A percentile compares a stretch with the other conserved stretches of the same genome.
phyloP scores from a whole-genome alignment of 2,888 invertebrate genomes.

The Epsilonema sp. region DNA sequence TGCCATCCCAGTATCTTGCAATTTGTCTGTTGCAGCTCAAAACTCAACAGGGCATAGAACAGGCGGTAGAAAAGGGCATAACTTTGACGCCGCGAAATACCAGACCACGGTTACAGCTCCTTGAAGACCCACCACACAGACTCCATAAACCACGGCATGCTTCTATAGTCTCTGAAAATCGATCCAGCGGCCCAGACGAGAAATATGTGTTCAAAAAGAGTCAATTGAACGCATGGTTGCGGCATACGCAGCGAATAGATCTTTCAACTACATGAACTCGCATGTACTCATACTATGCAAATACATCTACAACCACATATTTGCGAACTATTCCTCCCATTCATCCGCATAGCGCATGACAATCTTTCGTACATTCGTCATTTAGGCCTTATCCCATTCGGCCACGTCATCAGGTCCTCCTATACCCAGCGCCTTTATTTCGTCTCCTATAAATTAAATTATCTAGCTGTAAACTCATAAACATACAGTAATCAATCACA shows the following conservation, averaged over 20 bases:
- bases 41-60: slow-evolving; percentile 93
- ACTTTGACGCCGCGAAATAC: slow-evolving; percentile 94
- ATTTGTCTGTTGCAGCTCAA: slow-evolving; percentile 95
- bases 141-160: slow-evolving; percentile 95
- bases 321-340: slow-evolving; percentile 61
- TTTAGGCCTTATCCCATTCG: slow-evolving; percentile 90
- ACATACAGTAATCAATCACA: background rate
- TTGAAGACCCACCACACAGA: slow-evolving; percentile 98
- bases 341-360: slow-evolving; percentile 82
- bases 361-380: slow-evolving; percentile 81
- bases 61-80: slow-evolving; percentile 95
- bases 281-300: no score
- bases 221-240: background rate
- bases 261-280: no score
- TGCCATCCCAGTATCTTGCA: slow-evolving; percentile 93
- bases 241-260: no score
- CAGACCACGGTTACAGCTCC: slow-evolving; percentile 78
- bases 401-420: slow-evolving; percentile 87
- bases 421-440: slow-evolving; percentile 50
- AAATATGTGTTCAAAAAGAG: no score
- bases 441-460: slow-evolving; percentile 50
- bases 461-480: no score
- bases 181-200: slow-evolving; percentile 96
- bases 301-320: no score
- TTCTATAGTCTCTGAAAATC: slow-evolving; percentile 98